Base-by-base conservation (phyloP, 2,888 invertebrate species). In the Dryococelus australis region DNA sequence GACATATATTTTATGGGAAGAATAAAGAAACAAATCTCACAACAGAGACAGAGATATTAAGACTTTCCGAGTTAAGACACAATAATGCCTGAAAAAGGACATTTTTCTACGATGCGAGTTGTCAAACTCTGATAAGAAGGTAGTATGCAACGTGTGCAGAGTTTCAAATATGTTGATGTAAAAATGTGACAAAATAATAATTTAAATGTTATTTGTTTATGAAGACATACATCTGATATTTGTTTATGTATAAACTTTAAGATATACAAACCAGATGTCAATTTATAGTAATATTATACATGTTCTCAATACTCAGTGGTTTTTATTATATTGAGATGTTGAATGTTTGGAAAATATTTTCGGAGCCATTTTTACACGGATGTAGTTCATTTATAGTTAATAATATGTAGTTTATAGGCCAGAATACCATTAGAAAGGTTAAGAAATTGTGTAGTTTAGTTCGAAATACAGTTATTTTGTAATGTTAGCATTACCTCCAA, bases 321-420 rank as follows among this genome's bases (percentile, higher is more conserved):
- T 65, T 65, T 65, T 65, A 65, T 65, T 65, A 65, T 65, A 65
- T 65, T 65, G 65, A 65, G 65, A 16, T 65, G 65, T 65, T 65
- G 6, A 65, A 65, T 65, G 65, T 65, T 65, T 65, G 65, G 65
- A 65, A 65, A 65, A 20, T 65, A 65, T 65, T 65, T 65, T 65
- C 65, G 65, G 65, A 65, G 65, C 20, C 0, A 65, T 65, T 65
- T 65, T 65, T 65, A 65, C 65, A 65, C 65, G 65, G 65, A 65
- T 65, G 65, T 65, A 65, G 24, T 65, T 65, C 6, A 65, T 65
- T n/a, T 65, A 65, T n/a, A 65, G n/a, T 24, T 24, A n/a, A 65
- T n/a, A n/a, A 65, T 65, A n/a, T 65, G 65, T 65, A 65, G 65
- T 65, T 65, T 65, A 65, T 65, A 65, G 65, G 16, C 24, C 65